Base-by-base conservation (phyloP, 2,797 vertebrate species). In the Catostomus latipinnis region DNA sequence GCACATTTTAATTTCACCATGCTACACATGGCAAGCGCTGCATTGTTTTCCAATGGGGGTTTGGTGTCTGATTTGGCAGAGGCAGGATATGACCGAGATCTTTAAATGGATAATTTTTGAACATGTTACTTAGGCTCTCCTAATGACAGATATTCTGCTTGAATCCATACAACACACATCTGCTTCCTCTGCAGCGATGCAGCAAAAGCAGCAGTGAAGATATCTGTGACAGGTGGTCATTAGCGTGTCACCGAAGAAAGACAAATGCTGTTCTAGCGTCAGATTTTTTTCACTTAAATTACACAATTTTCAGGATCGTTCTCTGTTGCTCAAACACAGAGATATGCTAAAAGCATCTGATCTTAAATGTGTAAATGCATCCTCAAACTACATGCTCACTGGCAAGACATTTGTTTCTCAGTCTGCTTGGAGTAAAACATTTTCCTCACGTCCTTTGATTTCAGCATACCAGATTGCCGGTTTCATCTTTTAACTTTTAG, bases 201-300 rank as follows among this genome's bases (percentile, higher is more conserved):
- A 72, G 66, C 22, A 69, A 50, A 77, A 45, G 63, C 22, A n/a
- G 56, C 1, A 48, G 69, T 1, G 54, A 54, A 81, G 71, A 76
- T 74, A 67, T 76, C 65, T 1, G 52, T 83, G 81, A 56, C 75
- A 79, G 71, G 68, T 76, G 66, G 78, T 69, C 78, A 82, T 86
- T 75, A 52, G 74, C 49, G 68, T 61, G 45, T 83, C 83, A 78
- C 66, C 75, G 80, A 63, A 74, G 65, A 82, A 75, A 62, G 81
- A 71, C 54, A 69, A 63, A 70, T 69, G 61, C 50, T 9, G 11
- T 61, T 62, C 57, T 66, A 79, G 58, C 65, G 61, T 61, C 52
- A 66, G 60, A 13, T n/a, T 72, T 83, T 57, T 75, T 5, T 22
- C 16, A 67, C 53, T 53, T 72, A 60, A 78, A 48, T 76, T 16